Evolutionary conservation across 1,140 invertebrate genomes (phyloP).

Genomic region (Reticulitermes speratus): DNA sequence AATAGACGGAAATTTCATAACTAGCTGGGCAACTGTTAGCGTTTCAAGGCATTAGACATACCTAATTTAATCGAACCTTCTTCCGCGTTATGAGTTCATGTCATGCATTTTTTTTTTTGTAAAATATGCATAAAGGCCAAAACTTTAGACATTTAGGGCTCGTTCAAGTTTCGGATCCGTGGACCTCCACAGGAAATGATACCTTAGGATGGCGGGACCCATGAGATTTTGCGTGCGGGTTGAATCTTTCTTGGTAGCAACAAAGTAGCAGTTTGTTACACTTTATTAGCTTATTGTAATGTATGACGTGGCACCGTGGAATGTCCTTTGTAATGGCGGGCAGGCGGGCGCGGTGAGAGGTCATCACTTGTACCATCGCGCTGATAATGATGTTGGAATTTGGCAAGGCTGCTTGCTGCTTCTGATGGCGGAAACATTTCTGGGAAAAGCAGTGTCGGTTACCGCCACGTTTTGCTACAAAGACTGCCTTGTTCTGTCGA

Average conservation of each 20-base stretch:
- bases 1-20: no score
- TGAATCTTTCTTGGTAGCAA: not conserved
- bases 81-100: no score
- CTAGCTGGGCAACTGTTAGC: no score
- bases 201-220: no score
- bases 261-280: not conserved
- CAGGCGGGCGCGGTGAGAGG: not conserved
- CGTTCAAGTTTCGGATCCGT: no score
- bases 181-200: no score
- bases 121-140: no score
- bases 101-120: no score
- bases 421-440: slow-evolving; percentile 4
- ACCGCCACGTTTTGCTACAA: not conserved
- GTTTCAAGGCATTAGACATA: no score
- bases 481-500: not conserved
- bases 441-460: not conserved
- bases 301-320: not conserved
- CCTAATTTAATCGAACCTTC: no score
- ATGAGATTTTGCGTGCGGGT: not conserved
- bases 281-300: not conserved
- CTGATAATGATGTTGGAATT: slow-evolving; percentile 3
- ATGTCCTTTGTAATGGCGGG: slow-evolving; percentile 4
- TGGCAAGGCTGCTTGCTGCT: not conserved
- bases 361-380: not conserved
- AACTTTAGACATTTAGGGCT: no score